Conservation (phyloP, 2,113 vertebrate species). For the Cariama cristata region DNA sequence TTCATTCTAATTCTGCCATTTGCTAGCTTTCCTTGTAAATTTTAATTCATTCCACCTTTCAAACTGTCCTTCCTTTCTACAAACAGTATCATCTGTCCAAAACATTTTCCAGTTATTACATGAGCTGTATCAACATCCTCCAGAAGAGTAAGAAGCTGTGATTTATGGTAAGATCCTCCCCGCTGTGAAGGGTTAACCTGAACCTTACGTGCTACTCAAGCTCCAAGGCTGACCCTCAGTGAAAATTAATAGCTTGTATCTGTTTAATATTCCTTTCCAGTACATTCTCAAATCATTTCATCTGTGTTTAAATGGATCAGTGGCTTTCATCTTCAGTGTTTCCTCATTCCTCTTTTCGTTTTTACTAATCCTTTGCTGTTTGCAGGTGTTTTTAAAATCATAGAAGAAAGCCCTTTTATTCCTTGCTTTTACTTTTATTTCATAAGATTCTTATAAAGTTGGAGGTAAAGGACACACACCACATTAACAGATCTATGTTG, state of each 20-base stretch:
- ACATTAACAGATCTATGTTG: neutral
- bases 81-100: neutral
- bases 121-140: neutral
- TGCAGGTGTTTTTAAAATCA: neutral
- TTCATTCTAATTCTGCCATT: neutral
- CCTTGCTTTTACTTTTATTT: neutral
- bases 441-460: neutral
- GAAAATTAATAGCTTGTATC: conserved; percentile 55
- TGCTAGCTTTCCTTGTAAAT: neutral
- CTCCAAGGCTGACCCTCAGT: conserved; percentile 27
- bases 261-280: conserved; percentile 45
- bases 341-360: conserved; percentile 9
- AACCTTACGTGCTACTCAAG: neutral
- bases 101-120: neutral
- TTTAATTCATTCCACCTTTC: neutral
- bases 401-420: neutral
- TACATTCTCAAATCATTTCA: neutral
- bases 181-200: conserved; percentile 14
- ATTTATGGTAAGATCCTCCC: neutral
- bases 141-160: neutral
- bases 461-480: neutral
- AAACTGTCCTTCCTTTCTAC: neutral
- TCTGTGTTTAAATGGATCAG: conserved; percentile 43
- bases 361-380: neutral
- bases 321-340: conserved; percentile 28